Evolutionary conservation across 1,140 invertebrate genomes (phyloP).

Genomic region (Zaprionus taronus): DNA sequence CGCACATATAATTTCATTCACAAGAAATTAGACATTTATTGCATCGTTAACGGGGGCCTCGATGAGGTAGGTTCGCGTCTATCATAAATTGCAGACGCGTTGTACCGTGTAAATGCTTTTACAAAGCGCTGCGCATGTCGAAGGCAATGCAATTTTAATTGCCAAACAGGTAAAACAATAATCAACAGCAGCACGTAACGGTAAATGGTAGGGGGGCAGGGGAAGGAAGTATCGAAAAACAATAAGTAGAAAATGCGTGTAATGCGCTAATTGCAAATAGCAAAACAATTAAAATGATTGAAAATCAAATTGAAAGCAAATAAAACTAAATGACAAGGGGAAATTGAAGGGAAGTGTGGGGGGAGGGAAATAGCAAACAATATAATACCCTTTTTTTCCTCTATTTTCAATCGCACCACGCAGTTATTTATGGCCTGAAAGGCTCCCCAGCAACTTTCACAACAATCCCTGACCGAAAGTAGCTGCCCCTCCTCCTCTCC

Average conservation of each 20-base stretch:
- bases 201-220: conserved; percentile 4
- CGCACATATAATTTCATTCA: conserved; percentile 29
- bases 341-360: not conserved
- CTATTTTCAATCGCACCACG: not conserved
- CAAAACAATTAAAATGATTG: conserved; percentile 52
- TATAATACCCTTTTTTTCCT: not conserved
- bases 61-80: conserved; percentile 7
- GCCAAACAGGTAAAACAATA: conserved; percentile 37
- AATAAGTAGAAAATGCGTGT: conserved; percentile 24
- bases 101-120: conserved; percentile 67
- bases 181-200: conserved; percentile 17
- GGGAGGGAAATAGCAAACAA: not conserved
- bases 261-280: conserved; percentile 18
- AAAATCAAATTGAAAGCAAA: conserved; percentile 20
- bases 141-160: conserved; percentile 38
- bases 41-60: conserved; percentile 30
- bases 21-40: conserved; percentile 52
- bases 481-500: not conserved
- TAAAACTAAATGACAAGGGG: not conserved
- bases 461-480: not conserved
- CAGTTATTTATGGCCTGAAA: conserved; percentile 25
- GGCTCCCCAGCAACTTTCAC: conserved; percentile 49
- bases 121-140: conserved; percentile 49
- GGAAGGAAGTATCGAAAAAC: conserved; percentile 20
- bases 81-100: conserved; percentile 57